Base-by-base conservation (phyloP, 1,140 invertebrate species). In the Euura saliciscinereae region DNA sequence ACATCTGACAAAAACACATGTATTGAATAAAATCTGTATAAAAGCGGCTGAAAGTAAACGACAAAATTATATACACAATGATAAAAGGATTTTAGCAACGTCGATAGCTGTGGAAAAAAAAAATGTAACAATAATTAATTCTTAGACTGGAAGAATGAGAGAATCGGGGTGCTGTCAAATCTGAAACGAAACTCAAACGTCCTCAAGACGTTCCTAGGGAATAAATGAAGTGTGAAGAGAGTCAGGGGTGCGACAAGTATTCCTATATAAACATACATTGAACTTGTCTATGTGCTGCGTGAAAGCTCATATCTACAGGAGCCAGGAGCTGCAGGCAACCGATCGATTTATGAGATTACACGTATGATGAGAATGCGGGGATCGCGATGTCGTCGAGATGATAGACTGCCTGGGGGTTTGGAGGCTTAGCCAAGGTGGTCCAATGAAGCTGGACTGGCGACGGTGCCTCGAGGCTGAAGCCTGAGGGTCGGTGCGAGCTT, bases 301-400 rank as follows among this genome's bases (percentile, higher is more conserved):
- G 13, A 11, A 59, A 59, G 51, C 51, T n/a, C 51, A 11, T 59
- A 59, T 59, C 8, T 59, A 59, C 51, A 59, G 51, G 51, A 59
- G 51, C 44, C 8, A 45, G 42, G 10, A 13, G 42, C 28, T 11
- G 42, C 7, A 7, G 46, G 46, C 68, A 69, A 11, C 10, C 13
- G 51, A 59, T 59, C 51, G 10, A 28, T 69, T 64, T 59, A 59
- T 59, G 68, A 71, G 73, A 74, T 94, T 95, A 95, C 94, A 95
- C 88, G 93, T 94, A 79, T 95, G 94, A 88, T 96, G 94, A 73
- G 93, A 94, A 65, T 90, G 90, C 75, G 91, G 90, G 51, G 91
- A 92, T 76, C 91, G 88, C 59, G 93, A 93, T n/a, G 91, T 92
- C 74, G 90, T 89, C 7, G 92, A 93, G 78, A 93, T 88, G 77